phyloP scores from a whole-genome alignment of 1,140 invertebrate genomes.

The Brachionus rubens region DNA sequence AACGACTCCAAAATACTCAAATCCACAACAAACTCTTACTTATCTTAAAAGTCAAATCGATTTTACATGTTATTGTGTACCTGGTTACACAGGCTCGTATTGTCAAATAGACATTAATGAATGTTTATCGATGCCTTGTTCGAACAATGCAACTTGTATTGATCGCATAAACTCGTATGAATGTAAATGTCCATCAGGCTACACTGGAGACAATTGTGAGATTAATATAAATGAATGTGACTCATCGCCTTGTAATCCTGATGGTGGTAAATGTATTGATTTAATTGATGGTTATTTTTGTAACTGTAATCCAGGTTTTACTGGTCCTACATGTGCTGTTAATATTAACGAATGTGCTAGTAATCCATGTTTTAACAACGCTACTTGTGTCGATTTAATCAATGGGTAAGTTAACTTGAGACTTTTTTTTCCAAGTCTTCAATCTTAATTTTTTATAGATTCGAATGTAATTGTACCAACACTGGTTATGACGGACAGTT shows the following conservation, averaged over 20 bases:
- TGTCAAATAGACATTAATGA: slow-evolving; percentile 48
- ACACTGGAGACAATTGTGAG: slow-evolving; percentile 76
- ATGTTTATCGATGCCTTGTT: slow-evolving; percentile 5
- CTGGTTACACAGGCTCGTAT: slow-evolving; percentile 69
- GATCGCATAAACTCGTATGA: slow-evolving; percentile 24
- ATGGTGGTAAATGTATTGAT: slow-evolving; percentile 51
- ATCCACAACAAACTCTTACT: not conserved
- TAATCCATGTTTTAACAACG: not conserved
- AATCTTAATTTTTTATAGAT: slow-evolving; percentile 60
- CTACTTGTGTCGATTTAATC: slow-evolving; percentile 22
- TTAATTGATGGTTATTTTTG: slow-evolving; percentile 50
- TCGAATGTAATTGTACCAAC: slow-evolving; percentile 51
- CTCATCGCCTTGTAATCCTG: slow-evolving; percentile 72
- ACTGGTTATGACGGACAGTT: slow-evolving; percentile 72
- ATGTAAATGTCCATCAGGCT: slow-evolving; percentile 61
- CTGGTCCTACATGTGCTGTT: slow-evolving; percentile 48
- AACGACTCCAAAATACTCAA: not conserved
- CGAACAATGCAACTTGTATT: slow-evolving; percentile 32
- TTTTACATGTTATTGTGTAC: slow-evolving; percentile 45
- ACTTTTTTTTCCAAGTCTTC: slow-evolving; percentile 65
- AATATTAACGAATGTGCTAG: slow-evolving; percentile 41
- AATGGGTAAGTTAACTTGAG: slow-evolving; percentile 32
- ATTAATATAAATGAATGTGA: slow-evolving; percentile 74
- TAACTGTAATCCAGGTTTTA: slow-evolving; percentile 48
- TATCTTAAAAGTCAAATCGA: slow-evolving; percentile 7